Evolutionary conservation across 2,113 vertebrate genomes (phyloP), one percentile per base, ranked within the genome.

Genomic region (Anhinga anhinga): DNA sequence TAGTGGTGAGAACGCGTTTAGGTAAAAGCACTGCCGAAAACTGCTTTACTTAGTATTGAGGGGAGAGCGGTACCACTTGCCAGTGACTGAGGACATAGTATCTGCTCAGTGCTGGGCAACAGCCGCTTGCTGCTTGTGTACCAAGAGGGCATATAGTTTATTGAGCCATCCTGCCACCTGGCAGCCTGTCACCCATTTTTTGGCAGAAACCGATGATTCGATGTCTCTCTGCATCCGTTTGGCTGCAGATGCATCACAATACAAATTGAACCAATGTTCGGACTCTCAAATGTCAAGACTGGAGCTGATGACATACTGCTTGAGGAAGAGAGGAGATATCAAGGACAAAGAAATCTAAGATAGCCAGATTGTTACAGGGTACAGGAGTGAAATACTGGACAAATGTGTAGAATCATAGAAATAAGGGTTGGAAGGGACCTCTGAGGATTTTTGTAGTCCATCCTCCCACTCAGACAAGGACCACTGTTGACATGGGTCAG

Each of bases 231-330:
- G 67, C 13, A 10, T 72, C 67, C 30, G 1, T 77, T 93, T 82
- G 53, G 58, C 87, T 73, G 63, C 36, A 22, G 50, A 76, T 7
- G 3, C 58, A n/a, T 67, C 84, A 45, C 44, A 42, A 7, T 63
- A 59, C 29, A 69, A 93, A 89, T 7, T 45, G 67, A 89, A 74
- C 44, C 77, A 69, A 14, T 2, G 3, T 92, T 88, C 13, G 6
- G 56, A 59, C 29, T 90, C 70, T 95, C 42, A 88, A 21, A 32
- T 88, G 61, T 88, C 79, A 63, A 30, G 89, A 47, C 58, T 50
- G 47, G 20, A 67, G 61, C 56, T 79, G 61, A 56, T 92, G 73
- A 88, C 42, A 56, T 65, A 70, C 36, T 83, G 50, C 59, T 86
- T 73, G 19, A 71, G 52, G 56, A 84, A 76, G 65, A 88, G 34